Conservation (phyloP, 2,888 invertebrate genomes). For the Clanis bilineata region DNA sequence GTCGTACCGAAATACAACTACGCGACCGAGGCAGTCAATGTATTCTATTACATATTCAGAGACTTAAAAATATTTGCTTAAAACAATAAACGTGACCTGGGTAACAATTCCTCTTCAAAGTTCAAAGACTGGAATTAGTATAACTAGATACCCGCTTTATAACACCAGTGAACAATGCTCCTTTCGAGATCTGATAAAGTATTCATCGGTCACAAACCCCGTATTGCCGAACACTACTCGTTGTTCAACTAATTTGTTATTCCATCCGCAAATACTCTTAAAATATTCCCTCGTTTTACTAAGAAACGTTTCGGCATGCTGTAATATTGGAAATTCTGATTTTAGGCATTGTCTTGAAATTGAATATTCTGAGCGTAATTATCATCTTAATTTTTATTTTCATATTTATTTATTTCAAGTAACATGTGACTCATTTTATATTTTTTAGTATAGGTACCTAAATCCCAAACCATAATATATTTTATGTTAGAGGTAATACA, state of each 20-base stretch:
- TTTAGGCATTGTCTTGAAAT: background rate
- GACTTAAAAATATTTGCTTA: too few relatives aligned
- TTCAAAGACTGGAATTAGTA: background rate
- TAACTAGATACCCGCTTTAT: background rate
- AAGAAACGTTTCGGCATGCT: background rate
- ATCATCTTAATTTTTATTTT: too few relatives aligned
- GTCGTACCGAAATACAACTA: too few relatives aligned
- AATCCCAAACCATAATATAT: too few relatives aligned
- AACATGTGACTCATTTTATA: too few relatives aligned
- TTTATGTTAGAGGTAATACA: too few relatives aligned
- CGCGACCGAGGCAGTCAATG: too few relatives aligned
- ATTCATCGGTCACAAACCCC: conserved; percentile 8
- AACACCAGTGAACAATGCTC: background rate
- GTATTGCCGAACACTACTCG: background rate
- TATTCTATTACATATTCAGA: too few relatives aligned
- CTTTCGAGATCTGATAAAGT: background rate
- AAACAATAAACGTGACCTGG: background rate
- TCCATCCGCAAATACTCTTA: conserved; percentile 3
- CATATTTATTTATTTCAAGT: too few relatives aligned
- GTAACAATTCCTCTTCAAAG: background rate
- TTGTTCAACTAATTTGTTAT: conserved; percentile 7
- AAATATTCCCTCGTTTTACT: background rate
- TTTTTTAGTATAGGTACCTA: too few relatives aligned
- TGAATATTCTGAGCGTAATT: background rate
- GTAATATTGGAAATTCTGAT: background rate